phyloP scores from a whole-genome alignment of 2,797 vertebrate species.

The Bucorvus abyssinicus region DNA sequence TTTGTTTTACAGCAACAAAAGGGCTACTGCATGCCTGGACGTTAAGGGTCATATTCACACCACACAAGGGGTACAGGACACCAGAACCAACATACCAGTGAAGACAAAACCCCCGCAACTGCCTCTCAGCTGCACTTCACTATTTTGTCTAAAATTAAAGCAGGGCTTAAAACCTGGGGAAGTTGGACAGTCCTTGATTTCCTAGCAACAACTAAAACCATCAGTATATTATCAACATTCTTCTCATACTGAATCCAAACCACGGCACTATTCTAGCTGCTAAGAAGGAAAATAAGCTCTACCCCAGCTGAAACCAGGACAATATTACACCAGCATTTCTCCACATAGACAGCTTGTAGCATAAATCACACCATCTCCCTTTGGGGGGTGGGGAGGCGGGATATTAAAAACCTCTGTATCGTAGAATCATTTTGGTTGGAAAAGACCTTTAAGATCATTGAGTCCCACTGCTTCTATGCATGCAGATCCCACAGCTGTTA shows the following conservation, averaged over 20 bases:
- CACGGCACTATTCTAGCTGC: not conserved
- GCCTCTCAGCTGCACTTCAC: not conserved
- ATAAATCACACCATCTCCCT: not conserved
- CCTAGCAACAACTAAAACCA: not conserved
- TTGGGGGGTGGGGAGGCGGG: too few relatives aligned
- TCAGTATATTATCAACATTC: not conserved
- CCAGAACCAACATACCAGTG: not conserved
- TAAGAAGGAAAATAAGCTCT: not conserved
- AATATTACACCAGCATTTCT: not conserved
- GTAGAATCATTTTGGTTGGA: not conserved
- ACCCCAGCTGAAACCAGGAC: not conserved
- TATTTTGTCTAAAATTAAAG: not conserved
- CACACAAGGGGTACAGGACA: not conserved
- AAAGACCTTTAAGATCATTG: not conserved
- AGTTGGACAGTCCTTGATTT: not conserved
- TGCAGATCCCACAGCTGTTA: not conserved
- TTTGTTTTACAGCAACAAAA: not conserved
- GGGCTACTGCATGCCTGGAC: not conserved
- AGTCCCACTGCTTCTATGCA: not conserved
- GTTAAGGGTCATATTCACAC: not conserved
- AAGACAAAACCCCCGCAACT: not conserved
- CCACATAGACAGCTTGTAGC: not conserved
- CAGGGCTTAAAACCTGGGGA: not conserved
- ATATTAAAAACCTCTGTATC: not conserved
- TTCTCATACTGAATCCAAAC: not conserved